These are phyloP conservation scores for Bombus difficillimus DNA, from an alignment of 1,140 invertebrate species.

Conservation along the genomic window DNA sequence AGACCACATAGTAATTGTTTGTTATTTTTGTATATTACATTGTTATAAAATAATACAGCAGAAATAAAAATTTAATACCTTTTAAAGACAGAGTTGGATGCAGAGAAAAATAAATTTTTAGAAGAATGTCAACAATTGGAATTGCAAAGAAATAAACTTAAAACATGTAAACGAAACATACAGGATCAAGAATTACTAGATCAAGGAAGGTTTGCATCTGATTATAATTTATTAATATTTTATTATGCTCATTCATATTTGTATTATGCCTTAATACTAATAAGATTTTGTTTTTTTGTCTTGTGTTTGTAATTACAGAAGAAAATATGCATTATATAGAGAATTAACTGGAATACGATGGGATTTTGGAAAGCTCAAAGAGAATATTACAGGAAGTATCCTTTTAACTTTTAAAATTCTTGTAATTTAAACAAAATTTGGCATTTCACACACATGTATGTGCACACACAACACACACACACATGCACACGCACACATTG, in stretches of 20 bases:
- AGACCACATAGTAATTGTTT: constrained; percentile 28
- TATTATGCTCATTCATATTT: background rate
- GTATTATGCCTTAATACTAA: background rate
- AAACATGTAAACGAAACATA: constrained; percentile 49
- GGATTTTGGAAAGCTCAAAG: constrained; percentile 36
- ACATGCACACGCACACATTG: too few species aligned
- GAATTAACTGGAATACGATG: constrained; percentile 49
- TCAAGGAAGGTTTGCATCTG: constrained; percentile 59
- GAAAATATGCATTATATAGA: constrained; percentile 50
- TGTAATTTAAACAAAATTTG: too few species aligned
- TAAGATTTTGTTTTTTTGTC: background rate
- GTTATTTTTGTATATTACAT: background rate
- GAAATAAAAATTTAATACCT: background rate
- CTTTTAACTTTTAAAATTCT: constrained; percentile 29
- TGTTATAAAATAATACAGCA: background rate
- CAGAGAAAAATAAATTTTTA: constrained; percentile 49
- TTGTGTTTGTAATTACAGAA: constrained; percentile 37
- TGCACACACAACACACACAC: too few species aligned
- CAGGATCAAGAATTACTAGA: constrained; percentile 57
- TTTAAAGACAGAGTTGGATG: constrained; percentile 48
- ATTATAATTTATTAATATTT: background rate
- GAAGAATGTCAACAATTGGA: constrained; percentile 48
- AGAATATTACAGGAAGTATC: constrained; percentile 55
- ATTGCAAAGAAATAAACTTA: constrained; percentile 49
- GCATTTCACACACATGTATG: too few species aligned